Evolutionary conservation across 2,113 vertebrate species (phyloP), one percentile per base, ranked within the genome.

Genomic region (Gobiocypris rarus): DNA sequence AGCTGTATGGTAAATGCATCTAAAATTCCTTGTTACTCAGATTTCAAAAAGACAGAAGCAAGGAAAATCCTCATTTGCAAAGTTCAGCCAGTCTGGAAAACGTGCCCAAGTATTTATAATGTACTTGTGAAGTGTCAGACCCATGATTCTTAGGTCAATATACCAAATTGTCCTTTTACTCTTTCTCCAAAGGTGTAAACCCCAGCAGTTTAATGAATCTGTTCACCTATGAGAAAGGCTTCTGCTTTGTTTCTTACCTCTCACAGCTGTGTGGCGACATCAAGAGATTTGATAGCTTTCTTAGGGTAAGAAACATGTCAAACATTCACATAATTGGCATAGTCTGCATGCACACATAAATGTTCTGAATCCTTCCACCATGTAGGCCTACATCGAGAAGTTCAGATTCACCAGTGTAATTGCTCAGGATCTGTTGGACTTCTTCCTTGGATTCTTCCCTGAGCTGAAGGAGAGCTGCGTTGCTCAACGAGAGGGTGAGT

Each of bases 191-290:
- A 99, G 97, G 97, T 77, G 96, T 99, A 90, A 99, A 99, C 86
- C 98, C 98, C 81, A 98, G 97, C 94, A 96, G 97, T 89, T 92
- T 99, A 89, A 99, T 99, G 97, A 99, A 99, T 85, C 94, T 99
- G 34, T 99, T 99, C 91, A 99, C 98, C 45, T 98, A 99, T 4
- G 98, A 99, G 93, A 99, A 99, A 91, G 97, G 98, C 54, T 99
- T 97, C 93, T 99, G 98, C 88, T 98, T 99, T 11, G 96, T 98
- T 84, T 95, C 97, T 54, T 99, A 99, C 92, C 92, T 99, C 88
- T 97, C 96, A 0, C 93, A 97, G 92, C 95, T 99, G 48, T 95
- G 97, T 5, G 97, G 97, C 1, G 97, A 98, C 86, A 93, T 95
- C 54, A 91, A 93, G 59, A 94, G 93, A 88, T 99, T 99, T 5